Conservation (phyloP, 2,797 vertebrate species). For the Rhinichthys osculus region DNA sequence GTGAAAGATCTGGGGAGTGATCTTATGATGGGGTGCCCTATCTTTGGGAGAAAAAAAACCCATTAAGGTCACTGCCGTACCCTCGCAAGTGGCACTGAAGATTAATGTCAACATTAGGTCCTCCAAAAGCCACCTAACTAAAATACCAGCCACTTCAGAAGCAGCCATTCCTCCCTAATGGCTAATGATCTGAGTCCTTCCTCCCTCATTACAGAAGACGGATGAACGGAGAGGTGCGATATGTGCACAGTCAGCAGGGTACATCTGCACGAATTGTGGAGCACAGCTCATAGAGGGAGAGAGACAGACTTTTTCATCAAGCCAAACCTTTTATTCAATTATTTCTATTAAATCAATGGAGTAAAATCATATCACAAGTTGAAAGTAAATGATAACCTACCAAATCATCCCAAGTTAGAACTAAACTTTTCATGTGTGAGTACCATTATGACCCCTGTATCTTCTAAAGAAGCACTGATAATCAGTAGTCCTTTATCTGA, state of each 20-base stretch:
- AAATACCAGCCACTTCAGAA: conserved; percentile 55
- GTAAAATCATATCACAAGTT: conserved; percentile 28
- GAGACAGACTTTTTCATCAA: background rate
- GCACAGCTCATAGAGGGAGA: conserved; percentile 28
- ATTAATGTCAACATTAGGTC: conserved; percentile 59
- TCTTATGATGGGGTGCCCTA: background rate
- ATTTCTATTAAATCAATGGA: conserved; percentile 23
- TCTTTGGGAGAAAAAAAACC: conserved; percentile 28
- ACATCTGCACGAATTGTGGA: conserved; percentile 49
- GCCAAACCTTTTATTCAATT: conserved; percentile 15
- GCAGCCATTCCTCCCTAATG: conserved; percentile 60
- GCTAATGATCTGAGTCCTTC: conserved; percentile 66
- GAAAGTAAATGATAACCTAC: conserved; percentile 22
- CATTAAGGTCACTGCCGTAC: conserved; percentile 46
- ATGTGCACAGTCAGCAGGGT: conserved; percentile 62
- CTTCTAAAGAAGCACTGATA: background rate
- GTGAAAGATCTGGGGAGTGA: background rate
- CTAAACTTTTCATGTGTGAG: conserved; percentile 2
- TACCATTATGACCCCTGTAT: conserved; percentile 13
- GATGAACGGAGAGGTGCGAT: conserved; percentile 55
- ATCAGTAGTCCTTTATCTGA: background rate
- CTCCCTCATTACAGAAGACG: conserved; percentile 65
- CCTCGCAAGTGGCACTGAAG: conserved; percentile 31
- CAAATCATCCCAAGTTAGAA: conserved; percentile 10
- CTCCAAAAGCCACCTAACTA: conserved; percentile 54